Conservation (phyloP, 2,888 invertebrate genomes). For the Syritta pipiens region DNA sequence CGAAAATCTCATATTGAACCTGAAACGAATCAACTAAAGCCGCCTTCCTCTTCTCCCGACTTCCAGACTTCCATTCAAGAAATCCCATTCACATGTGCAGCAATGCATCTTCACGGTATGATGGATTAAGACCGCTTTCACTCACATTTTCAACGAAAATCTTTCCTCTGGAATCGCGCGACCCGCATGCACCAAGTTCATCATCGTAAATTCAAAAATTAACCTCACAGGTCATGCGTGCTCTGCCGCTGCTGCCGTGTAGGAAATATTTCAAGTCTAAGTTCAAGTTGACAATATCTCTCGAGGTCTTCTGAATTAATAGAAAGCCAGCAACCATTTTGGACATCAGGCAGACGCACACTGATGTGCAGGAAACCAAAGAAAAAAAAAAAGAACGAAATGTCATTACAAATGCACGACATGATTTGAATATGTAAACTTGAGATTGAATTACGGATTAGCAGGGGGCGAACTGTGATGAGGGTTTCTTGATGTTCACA, state of each 20-base stretch:
- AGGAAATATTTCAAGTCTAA: constrained; percentile 42
- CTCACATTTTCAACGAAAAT: constrained; percentile 22
- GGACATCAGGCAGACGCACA: neutral
- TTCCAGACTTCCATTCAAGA: neutral
- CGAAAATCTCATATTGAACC: constrained; percentile 33
- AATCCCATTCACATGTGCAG: neutral
- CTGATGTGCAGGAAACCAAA: neutral
- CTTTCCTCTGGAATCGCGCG: constrained; percentile 1
- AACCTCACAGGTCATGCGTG: constrained; percentile 59
- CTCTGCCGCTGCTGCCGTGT: neutral
- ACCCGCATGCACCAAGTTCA: constrained; percentile 55
- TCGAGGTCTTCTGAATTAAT: neutral
- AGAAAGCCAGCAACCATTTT: constrained; percentile 44
- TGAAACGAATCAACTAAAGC: constrained; percentile 2
- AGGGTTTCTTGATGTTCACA: constrained; percentile 54
- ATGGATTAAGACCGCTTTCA: constrained; percentile 57
- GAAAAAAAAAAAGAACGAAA: constrained; percentile 27
- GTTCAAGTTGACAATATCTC: constrained; percentile 58
- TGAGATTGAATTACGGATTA: constrained; percentile 62
- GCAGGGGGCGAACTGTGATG: constrained; percentile 37
- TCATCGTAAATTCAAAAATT: constrained; percentile 44
- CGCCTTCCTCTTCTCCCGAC: neutral
- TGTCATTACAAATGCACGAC: constrained; percentile 62
- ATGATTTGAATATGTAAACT: constrained; percentile 65
- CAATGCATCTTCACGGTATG: neutral